phyloP scores from a whole-genome alignment of 2,888 invertebrate genomes.

The Tetranychus truncatus region DNA sequence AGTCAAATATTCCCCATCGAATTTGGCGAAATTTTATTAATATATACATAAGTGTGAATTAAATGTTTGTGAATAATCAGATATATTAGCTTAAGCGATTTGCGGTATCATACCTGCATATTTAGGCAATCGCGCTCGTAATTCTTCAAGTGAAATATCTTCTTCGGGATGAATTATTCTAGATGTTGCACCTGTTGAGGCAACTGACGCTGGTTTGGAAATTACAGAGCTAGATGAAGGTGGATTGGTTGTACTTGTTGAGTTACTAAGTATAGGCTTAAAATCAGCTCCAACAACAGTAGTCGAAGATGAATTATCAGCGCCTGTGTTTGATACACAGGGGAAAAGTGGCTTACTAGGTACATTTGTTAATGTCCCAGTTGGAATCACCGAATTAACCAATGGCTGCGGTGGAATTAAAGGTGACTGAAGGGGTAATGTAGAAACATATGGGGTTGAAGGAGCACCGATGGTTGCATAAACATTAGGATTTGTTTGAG shows the following conservation, averaged over 20 bases:
- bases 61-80: background rate
- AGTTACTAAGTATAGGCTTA: conserved; percentile 17
- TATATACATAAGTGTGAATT: background rate
- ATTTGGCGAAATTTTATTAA: too few species aligned
- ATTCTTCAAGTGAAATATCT: conserved; percentile 50
- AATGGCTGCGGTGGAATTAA: background rate
- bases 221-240: conserved; percentile 29
- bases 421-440: background rate
- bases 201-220: conserved; percentile 36
- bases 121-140: conserved; percentile 22
- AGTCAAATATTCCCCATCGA: too few species aligned
- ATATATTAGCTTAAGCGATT: background rate
- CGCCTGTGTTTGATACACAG: conserved; percentile 23
- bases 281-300: conserved; percentile 25
- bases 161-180: conserved; percentile 85
- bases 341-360: conserved; percentile 54
- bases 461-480: background rate
- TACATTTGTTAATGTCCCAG: conserved; percentile 3
- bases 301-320: background rate
- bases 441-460: background rate
- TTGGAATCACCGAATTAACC: background rate
- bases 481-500: conserved; percentile 28
- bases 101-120: conserved; percentile 16
- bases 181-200: conserved; percentile 61
- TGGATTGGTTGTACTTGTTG: conserved; percentile 33